These are phyloP conservation scores for Gallinago stenura DNA, from an alignment of 2,797 vertebrate species.

Conservation along the genomic window DNA sequence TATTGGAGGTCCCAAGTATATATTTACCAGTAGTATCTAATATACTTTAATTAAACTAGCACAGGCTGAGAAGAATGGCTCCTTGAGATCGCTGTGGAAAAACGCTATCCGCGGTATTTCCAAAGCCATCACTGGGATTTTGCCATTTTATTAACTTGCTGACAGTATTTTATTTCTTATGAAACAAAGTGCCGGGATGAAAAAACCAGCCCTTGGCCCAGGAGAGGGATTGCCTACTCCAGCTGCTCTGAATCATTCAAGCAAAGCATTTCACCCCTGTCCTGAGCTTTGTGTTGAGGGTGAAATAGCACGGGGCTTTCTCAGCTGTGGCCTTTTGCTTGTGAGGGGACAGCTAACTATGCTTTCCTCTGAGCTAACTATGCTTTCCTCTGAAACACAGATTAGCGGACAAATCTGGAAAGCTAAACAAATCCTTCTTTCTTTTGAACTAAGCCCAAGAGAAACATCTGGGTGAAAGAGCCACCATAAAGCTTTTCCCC, in stretches of 20 bases:
- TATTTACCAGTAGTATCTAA: not conserved
- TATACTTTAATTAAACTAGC: not conserved
- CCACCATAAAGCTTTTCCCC: conserved; percentile 3
- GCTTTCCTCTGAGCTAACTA: not conserved
- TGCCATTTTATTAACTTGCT: not conserved
- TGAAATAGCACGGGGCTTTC: not conserved
- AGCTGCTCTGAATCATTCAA: not conserved
- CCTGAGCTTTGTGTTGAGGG: not conserved
- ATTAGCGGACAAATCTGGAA: not conserved
- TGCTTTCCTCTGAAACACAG: not conserved
- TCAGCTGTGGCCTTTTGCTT: not conserved
- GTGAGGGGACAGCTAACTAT: not conserved
- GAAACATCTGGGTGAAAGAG: conserved; percentile 48
- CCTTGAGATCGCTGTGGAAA: not conserved
- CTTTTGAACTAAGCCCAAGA: conserved; percentile 37
- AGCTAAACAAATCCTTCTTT: conserved; percentile 2
- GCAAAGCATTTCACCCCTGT: not conserved
- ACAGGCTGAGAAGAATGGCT: not conserved
- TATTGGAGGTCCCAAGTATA: not conserved
- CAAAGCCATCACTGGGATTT: not conserved
- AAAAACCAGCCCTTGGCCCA: not conserved
- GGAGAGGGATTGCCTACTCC: not conserved
- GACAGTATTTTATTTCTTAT: not conserved
- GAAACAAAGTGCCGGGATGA: not conserved
- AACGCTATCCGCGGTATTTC: rapidly evolving